Base-by-base conservation (phyloP, 1,140 invertebrate genomes). In the Ditylenchus dipsaci region DNA sequence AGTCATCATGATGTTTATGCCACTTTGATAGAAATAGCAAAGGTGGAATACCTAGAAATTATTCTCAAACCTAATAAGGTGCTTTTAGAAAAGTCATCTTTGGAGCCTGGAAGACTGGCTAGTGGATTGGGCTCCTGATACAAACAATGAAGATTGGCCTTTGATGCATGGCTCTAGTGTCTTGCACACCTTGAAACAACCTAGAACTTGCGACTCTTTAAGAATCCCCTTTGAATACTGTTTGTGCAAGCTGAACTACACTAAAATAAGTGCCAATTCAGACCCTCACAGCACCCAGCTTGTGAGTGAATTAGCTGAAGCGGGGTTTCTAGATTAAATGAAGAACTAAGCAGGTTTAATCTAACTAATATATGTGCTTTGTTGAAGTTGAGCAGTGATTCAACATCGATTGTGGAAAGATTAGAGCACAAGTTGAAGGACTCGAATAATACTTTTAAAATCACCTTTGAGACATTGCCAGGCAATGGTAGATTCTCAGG, bases 21-120 rank as follows among this genome's bases (percentile, higher is more conserved):
- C n/a, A n/a, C n/a, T n/a, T n/a, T n/a, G n/a, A 8, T 73, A n/a
- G 72, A 67, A 17, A 73, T 73, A 30, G 64, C 66, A 43, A 59
- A 43, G 57, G 57, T 59, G n/a, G n/a, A n/a, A n/a, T n/a, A n/a
- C n/a, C n/a, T 45, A 45, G 11, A 45, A n/a, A n/a, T n/a, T 45
- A 45, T 45, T 45, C n/a, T 45, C 43, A 13, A 11, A n/a, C 19
- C n/a, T 33, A 17, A 21, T 13, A n/a, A 3, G 7, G 21, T 17
- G 21, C 11, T 17, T 5, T 0, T 11, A 67, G 45, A 63, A 0
- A 27, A 19, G 43, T 21, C 17, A 26, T 11, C 27, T 21, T 19
- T 21, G 3, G 29, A 5, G n/a, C 26, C 23, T 0, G 21, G 30
- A 17, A 23, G 17, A 8, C 8, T 58, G 13, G 61, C 19, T 8